Conservation (phyloP, 2,797 vertebrate genomes). For the Sciaenops ocellatus region DNA sequence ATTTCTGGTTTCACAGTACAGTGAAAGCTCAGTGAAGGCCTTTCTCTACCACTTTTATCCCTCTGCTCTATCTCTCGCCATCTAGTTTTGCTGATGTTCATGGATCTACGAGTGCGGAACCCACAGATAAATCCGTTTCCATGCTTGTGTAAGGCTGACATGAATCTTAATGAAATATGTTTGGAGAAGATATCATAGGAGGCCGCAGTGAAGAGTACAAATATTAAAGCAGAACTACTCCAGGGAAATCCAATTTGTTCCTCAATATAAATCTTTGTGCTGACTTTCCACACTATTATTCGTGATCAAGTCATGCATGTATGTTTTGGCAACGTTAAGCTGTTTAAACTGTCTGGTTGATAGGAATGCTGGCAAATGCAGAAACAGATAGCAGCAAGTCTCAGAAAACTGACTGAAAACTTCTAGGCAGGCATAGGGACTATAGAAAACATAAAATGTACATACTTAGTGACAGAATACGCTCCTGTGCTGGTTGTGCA, state of each 20-base stretch:
- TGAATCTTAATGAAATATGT: not conserved
- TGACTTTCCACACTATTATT: not conserved
- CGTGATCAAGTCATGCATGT: not conserved
- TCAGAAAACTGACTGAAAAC: too few relatives aligned
- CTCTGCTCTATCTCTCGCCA: not conserved
- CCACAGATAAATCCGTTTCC: conserved; percentile 11
- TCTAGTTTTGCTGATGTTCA: not conserved
- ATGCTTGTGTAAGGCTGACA: not conserved
- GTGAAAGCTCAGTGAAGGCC: not conserved
- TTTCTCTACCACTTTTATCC: not conserved
- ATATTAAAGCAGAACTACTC: not conserved
- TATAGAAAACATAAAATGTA: too few relatives aligned
- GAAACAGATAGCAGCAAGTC: too few relatives aligned
- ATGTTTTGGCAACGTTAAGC: not conserved
- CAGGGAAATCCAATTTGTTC: not conserved
- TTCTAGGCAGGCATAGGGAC: too few relatives aligned
- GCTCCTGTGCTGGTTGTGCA: too few relatives aligned
- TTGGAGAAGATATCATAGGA: not conserved
- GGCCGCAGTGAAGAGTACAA: not conserved
- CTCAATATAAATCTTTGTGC: not conserved
- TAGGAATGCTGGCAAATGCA: too few relatives aligned
- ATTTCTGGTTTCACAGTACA: conserved; percentile 20
- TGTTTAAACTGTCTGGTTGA: not conserved
- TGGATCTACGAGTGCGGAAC: not conserved
- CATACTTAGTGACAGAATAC: too few relatives aligned